phyloP scores from a whole-genome alignment of 2,888 invertebrate species.

The Patella caerulea region DNA sequence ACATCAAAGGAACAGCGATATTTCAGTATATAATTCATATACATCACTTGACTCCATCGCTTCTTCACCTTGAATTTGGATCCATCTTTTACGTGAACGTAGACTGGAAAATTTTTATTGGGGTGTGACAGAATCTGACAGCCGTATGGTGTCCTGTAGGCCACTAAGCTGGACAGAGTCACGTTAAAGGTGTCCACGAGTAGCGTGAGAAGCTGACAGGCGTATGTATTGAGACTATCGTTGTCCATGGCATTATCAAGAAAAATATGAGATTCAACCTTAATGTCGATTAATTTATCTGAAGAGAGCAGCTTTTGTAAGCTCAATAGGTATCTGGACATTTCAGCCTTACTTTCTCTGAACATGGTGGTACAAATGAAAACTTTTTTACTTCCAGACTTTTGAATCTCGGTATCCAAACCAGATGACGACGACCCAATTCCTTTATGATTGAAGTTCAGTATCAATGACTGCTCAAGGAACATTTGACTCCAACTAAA shows the following conservation, averaged over 20 bases:
- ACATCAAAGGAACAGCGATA: constrained; percentile 28
- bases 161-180: constrained; percentile 23
- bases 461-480: constrained; percentile 39
- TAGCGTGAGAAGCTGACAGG: constrained; percentile 32
- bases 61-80: constrained; percentile 42
- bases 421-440: constrained; percentile 19
- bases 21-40: constrained; percentile 48
- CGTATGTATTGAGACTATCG: constrained; percentile 33
- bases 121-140: constrained; percentile 38
- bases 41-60: constrained; percentile 50
- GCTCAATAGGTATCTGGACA: constrained; percentile 39
- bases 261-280: constrained; percentile 46
- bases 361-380: constrained; percentile 50
- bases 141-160: constrained; percentile 44
- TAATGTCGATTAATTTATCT: constrained; percentile 32
- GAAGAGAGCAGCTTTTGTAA: constrained; percentile 36
- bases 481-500: constrained; percentile 42
- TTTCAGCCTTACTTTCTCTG: constrained; percentile 40
- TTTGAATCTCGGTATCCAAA: neutral
- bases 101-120: constrained; percentile 38
- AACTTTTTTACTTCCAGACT: constrained; percentile 25
- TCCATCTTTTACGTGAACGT: constrained; percentile 43
- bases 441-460: constrained; percentile 41
- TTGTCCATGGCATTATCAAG: constrained; percentile 40
- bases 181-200: constrained; percentile 32